Percentiles rank a stretch among this genome's conserved stretches.
phyloP scores from a whole-genome alignment of 2,888 invertebrate genomes.

The Euzophera pinguis region DNA sequence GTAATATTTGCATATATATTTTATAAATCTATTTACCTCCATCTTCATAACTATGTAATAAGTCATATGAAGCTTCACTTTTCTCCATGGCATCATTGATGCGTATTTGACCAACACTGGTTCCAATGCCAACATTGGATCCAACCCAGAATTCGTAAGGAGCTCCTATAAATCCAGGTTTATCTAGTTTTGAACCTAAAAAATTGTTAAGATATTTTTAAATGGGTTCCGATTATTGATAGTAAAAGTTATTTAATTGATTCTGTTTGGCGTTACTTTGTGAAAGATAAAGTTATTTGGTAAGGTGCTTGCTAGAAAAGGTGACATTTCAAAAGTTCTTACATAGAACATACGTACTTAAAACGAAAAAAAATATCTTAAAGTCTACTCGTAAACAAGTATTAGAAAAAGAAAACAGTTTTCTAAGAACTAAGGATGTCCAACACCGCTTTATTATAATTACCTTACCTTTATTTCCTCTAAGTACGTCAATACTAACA shows the following conservation, averaged over 20 bases:
- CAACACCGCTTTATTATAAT: too few relatives aligned
- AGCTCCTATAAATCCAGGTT: slow-evolving; percentile 89
- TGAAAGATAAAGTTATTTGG: too few relatives aligned
- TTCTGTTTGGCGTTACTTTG: too few relatives aligned
- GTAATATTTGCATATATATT: too few relatives aligned
- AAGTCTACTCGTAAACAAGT: too few relatives aligned
- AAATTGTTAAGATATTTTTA: slow-evolving; percentile 15
- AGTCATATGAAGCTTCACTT: slow-evolving; percentile 85
- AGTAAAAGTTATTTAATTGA: too few relatives aligned
- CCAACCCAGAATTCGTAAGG: slow-evolving; percentile 96
- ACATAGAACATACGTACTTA: too few relatives aligned
- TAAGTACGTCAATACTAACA: slow-evolving; percentile 88
- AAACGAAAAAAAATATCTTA: too few relatives aligned
- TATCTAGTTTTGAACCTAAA: slow-evolving; percentile 73
- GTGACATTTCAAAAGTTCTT: too few relatives aligned
- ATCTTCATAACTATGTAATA: slow-evolving; percentile 90
- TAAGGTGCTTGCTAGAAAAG: too few relatives aligned
- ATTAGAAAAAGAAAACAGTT: too few relatives aligned
- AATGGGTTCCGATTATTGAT: background rate
- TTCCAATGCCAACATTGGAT: slow-evolving; percentile 90
- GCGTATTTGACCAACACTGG: slow-evolving; percentile 91
- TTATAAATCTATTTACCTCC: slow-evolving; percentile 78
- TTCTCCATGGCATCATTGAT: slow-evolving; percentile 85
- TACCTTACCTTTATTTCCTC: slow-evolving; percentile 65
- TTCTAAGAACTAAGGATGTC: too few relatives aligned